Percentiles rank a stretch among this genome's conserved stretches.
These are phyloP conservation scores for Ceyx cyanopectus DNA, from an alignment of 2,113 vertebrate genomes.

Conservation along the genomic window DNA sequence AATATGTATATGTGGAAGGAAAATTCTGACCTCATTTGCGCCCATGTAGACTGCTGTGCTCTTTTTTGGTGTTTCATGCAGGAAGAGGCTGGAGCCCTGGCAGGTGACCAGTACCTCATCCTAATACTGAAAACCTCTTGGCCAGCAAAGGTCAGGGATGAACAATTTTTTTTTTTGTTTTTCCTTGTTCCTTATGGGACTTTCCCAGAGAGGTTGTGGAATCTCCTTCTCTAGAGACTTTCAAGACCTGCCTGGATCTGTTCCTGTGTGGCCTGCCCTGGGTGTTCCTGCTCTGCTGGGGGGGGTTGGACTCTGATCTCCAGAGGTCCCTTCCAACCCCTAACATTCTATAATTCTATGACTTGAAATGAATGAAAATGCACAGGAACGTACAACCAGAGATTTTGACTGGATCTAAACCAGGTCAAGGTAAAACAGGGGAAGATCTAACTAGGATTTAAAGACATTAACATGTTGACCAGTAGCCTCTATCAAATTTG, in stretches of 20 bases:
- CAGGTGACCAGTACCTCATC: background rate
- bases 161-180: background rate
- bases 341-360: too few species aligned
- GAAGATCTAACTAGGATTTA: conserved; percentile 18
- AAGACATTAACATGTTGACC: background rate
- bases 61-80: background rate
- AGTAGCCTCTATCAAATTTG: background rate
- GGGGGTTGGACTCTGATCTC: too few species aligned
- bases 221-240: too few species aligned
- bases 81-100: background rate
- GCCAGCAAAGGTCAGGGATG: background rate
- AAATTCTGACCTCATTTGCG: background rate
- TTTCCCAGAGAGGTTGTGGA: background rate
- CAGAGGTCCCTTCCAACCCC: too few species aligned
- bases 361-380: background rate
- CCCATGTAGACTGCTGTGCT: background rate
- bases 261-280: too few species aligned
- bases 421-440: background rate
- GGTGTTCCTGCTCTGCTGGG: too few species aligned
- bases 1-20: background rate
- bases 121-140: background rate
- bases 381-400: background rate
- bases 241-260: too few species aligned
- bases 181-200: background rate
- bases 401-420: conserved; percentile 11